Percentiles rank a stretch among this genome's conserved stretches.
phyloP scores from a whole-genome alignment of 92 coral and sea anemone species.

The Siderastrea siderea region DNA sequence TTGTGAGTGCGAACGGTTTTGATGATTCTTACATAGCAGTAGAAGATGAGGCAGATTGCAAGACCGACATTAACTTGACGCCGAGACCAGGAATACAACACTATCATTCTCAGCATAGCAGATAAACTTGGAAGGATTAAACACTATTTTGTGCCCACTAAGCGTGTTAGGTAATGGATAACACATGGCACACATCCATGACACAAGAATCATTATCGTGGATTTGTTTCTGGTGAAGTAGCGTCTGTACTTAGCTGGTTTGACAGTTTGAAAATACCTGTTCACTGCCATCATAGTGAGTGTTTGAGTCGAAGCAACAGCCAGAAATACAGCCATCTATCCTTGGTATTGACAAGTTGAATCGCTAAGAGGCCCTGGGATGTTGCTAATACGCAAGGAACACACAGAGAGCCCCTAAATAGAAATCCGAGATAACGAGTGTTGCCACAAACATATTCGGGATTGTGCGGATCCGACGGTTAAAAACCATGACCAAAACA shows the following conservation, averaged over 20 bases:
- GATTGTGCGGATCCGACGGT: no score
- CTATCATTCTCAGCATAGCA: conserved; percentile 42
- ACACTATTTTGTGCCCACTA: no score
- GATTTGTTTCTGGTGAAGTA: background rate
- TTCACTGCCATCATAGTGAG: no score
- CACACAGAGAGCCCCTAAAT: background rate
- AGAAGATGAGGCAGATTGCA: conserved; percentile 41
- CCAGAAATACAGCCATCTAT: conserved; percentile 33
- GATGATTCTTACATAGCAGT: conserved; percentile 38
- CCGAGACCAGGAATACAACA: conserved; percentile 23
- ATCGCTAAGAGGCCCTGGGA: no score
- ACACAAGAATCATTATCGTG: conserved; percentile 15
- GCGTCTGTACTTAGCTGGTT: no score
- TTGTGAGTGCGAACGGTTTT: conserved; percentile 67
- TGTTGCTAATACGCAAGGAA: background rate
- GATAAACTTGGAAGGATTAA: conserved; percentile 40
- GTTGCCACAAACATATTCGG: no score
- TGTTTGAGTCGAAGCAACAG: no score
- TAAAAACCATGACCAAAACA: no score
- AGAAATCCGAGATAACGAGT: no score
- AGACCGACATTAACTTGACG: conserved; percentile 40
- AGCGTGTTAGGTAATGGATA: conserved; percentile 40
- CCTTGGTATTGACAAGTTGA: background rate
- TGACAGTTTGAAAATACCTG: background rate
- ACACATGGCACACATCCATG: conserved; percentile 58